Evolutionary conservation across 1,140 invertebrate genomes (phyloP).

Genomic region (Apis laboriosa): DNA sequence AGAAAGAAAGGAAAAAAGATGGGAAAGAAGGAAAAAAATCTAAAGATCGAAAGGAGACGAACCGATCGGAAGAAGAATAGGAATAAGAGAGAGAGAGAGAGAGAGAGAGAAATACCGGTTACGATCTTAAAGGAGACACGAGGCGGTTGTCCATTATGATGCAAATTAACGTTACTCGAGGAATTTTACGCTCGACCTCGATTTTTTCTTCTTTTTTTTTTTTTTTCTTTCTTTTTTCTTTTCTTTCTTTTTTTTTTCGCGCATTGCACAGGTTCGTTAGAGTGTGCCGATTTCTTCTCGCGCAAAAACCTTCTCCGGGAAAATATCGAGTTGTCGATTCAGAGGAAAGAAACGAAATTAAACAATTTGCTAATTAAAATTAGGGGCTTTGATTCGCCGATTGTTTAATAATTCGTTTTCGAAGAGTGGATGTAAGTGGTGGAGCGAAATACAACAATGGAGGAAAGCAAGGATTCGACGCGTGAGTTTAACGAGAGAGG

Average conservation of each 20-base stretch:
- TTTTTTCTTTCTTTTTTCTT: too few relatives aligned
- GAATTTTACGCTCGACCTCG: conserved; percentile 55
- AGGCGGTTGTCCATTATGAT: conserved; percentile 40
- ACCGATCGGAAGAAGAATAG: neutral
- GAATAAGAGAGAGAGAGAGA: neutral
- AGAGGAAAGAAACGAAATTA: conserved; percentile 21
- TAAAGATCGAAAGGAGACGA: neutral
- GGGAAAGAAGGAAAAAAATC: neutral
- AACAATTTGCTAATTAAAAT: conserved; percentile 56
- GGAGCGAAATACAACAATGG: neutral
- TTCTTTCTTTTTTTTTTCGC: neutral
- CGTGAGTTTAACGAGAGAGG: neutral
- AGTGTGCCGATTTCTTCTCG: conserved; percentile 47
- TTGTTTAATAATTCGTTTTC: too few relatives aligned
- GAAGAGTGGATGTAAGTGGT: too few relatives aligned
- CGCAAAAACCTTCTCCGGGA: conserved; percentile 21
- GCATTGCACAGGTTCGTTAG: conserved; percentile 52
- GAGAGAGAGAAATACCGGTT: neutral
- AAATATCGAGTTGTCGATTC: conserved; percentile 52
- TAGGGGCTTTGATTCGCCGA: neutral
- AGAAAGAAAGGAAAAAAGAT: neutral
- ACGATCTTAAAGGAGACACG: neutral
- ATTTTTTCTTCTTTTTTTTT: neutral
- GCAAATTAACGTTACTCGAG: conserved; percentile 51
- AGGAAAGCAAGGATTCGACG: neutral